Evolutionary conservation across 2,888 invertebrate genomes (phyloP).

Genomic region (Ptychoptera albimana): DNA sequence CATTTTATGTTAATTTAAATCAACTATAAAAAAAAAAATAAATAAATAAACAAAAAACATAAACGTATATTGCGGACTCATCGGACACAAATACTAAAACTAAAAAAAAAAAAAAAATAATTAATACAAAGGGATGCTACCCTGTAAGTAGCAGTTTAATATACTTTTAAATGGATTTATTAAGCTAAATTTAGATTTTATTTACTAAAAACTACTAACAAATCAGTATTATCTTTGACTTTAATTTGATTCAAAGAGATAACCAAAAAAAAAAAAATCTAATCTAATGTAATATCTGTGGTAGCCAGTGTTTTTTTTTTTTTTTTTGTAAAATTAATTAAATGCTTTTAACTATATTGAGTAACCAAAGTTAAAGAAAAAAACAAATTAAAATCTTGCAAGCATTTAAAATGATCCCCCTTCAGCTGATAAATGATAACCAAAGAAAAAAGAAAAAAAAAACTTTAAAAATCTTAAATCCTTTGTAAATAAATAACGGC

Average conservation of each 20-base stretch:
- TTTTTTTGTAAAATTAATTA: not conserved
- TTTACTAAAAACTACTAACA: not conserved
- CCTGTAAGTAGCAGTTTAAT: constrained; percentile 42
- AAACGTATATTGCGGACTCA: too few relatives aligned
- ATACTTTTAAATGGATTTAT: constrained; percentile 6
- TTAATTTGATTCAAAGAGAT: not conserved
- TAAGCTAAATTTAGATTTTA: not conserved
- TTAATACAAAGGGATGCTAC: constrained; percentile 54
- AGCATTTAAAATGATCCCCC: not conserved
- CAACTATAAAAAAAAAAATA: too few relatives aligned
- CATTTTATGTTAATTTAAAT: too few relatives aligned
- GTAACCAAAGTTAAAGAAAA: not conserved
- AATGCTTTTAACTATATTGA: too few relatives aligned
- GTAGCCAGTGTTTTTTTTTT: constrained; percentile 12
- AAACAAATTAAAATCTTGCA: not conserved
- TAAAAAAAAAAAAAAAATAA: not conserved
- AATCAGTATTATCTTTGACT: not conserved
- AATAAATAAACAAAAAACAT: too few relatives aligned
- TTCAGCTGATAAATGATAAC: constrained; percentile 3
- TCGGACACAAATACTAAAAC: not conserved
- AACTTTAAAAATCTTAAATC: not conserved
- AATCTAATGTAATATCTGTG: constrained; percentile 14
- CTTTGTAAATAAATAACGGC: not conserved
- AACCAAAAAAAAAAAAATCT: too few relatives aligned
- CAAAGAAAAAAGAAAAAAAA: not conserved